A percentile compares a stretch with the other conserved stretches of the same genome.
These are phyloP conservation scores for Drosophila mettleri DNA, from an alignment of 2,888 invertebrate genomes.

Conservation along the genomic window DNA sequence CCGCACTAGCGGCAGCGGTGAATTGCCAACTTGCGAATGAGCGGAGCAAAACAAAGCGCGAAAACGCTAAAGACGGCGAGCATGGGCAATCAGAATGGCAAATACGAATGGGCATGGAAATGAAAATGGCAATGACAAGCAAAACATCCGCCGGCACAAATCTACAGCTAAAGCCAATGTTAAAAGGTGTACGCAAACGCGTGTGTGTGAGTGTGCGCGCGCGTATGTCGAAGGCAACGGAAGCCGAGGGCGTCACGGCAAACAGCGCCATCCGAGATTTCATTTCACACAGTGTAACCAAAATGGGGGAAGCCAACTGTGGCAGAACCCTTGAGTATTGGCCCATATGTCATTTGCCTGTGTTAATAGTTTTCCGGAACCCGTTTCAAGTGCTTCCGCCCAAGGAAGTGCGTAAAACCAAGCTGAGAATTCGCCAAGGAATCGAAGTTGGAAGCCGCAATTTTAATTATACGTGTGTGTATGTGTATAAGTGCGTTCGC, in stretches of 20 bases:
- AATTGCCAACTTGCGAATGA: constrained; percentile 59
- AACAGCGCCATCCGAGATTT: constrained; percentile 42
- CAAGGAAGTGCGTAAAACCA: constrained; percentile 71
- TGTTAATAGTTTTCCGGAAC: constrained; percentile 78
- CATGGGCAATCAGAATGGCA: constrained; percentile 19
- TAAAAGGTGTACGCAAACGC: constrained; percentile 31
- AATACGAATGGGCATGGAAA: constrained; percentile 33
- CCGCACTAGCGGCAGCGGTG: constrained; percentile 8
- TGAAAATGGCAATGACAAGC: constrained; percentile 50
- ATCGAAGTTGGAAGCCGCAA: constrained; percentile 29
- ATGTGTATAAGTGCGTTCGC: constrained; percentile 10
- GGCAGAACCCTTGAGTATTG: constrained; percentile 51
- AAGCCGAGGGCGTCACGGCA: constrained; percentile 45
- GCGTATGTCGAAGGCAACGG: constrained; percentile 37
- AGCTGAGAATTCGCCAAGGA: constrained; percentile 53
- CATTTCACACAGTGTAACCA: constrained; percentile 23
- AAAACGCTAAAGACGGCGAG: constrained; percentile 25
- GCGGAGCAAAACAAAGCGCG: constrained; percentile 73
- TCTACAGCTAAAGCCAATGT: constrained; percentile 42
- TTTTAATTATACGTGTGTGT: constrained; percentile 56
- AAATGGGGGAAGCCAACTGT: constrained; percentile 26
- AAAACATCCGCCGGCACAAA: constrained; percentile 70
- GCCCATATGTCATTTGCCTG: constrained; percentile 64
- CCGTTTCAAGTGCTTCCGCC: constrained; percentile 65
- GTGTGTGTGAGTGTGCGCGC: constrained; percentile 2